Conservation (phyloP, 2,888 invertebrate genomes). For the Arrhopalites spinosus region DNA sequence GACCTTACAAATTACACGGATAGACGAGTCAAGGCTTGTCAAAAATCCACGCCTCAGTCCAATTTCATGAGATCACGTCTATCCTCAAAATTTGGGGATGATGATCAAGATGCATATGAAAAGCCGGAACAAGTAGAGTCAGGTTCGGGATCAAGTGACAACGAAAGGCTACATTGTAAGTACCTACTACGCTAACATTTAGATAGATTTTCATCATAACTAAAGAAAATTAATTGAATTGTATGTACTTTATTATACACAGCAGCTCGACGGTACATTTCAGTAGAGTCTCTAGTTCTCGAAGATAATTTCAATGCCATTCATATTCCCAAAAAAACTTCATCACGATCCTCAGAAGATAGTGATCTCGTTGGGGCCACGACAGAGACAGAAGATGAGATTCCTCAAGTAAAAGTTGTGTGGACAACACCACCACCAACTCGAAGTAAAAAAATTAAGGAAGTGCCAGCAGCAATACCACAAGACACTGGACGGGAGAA, state of each 20-base stretch:
- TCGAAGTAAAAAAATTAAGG: not conserved
- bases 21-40: not conserved
- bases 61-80: too few relatives aligned
- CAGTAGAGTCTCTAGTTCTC: conserved; percentile 27
- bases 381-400: not conserved
- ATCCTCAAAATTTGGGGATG: not conserved
- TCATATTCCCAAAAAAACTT: not conserved
- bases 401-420: conserved; percentile 33
- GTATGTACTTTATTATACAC: too few relatives aligned
- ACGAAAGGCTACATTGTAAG: not conserved
- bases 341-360: not conserved
- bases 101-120: conserved; percentile 16
- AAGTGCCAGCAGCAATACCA: not conserved
- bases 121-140: not conserved
- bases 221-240: too few relatives aligned
- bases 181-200: not conserved
- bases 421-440: conserved; percentile 25
- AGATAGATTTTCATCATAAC: not conserved
- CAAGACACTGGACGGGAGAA: not conserved
- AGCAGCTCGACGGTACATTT: conserved; percentile 23
- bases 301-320: conserved; percentile 34
- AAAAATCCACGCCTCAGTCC: too few relatives aligned
- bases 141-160: not conserved
- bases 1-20: conserved; percentile 32
- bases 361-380: not conserved